These are phyloP conservation scores for Hypotaenidia philippensis DNA, from an alignment of 2,797 vertebrate genomes.

Conservation along the genomic window DNA sequence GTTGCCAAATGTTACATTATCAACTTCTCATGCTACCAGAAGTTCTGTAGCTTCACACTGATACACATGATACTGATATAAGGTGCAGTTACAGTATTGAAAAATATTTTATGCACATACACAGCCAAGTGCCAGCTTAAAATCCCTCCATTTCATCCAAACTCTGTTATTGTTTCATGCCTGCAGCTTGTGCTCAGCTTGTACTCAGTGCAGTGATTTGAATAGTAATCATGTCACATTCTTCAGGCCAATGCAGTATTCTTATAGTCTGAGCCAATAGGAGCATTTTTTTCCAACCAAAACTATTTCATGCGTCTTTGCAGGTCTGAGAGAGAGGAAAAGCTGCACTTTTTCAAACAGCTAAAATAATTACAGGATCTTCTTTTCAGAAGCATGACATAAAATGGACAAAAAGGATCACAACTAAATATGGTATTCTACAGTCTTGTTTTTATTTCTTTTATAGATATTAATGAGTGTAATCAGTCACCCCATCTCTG, in stretches of 20 bases:
- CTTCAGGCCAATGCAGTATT: not conserved
- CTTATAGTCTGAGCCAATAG: not conserved
- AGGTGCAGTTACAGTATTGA: not conserved
- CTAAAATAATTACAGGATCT: not conserved
- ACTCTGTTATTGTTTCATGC: not conserved
- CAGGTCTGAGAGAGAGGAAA: not conserved
- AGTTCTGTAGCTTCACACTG: not conserved
- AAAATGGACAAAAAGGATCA: not conserved
- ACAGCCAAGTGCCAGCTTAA: not conserved
- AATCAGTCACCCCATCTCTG: constrained; percentile 81
- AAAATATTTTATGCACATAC: not conserved
- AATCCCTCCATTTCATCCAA: not conserved
- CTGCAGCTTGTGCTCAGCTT: not conserved
- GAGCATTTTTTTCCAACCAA: constrained; percentile 21
- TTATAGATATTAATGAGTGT: constrained; percentile 91
- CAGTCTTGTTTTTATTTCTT: constrained; percentile 30
- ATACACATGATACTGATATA: not conserved
- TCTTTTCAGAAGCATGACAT: not conserved
- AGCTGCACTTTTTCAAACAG: not conserved
- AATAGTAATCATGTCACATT: not conserved
- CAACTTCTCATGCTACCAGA: not conserved
- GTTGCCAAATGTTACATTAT: not conserved
- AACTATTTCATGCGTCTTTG: not conserved
- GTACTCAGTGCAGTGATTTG: not conserved
- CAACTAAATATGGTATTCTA: not conserved